These are phyloP conservation scores for Bettongia penicillata DNA, from an alignment of 2,113 vertebrate genomes.

Conservation along the genomic window DNA sequence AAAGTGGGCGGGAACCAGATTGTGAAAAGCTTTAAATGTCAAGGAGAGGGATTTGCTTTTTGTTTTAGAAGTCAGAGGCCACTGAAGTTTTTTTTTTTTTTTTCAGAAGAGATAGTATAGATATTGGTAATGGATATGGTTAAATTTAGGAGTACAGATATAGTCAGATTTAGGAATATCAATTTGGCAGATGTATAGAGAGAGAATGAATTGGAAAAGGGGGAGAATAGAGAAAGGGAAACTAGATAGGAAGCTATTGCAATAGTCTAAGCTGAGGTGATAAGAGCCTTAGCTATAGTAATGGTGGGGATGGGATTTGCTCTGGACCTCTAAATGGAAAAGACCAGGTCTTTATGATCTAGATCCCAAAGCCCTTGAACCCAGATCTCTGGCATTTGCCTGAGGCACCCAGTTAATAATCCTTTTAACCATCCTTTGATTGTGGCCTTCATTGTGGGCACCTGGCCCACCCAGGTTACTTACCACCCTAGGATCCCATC, in stretches of 20 bases:
- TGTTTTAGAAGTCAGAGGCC: constrained; percentile 1
- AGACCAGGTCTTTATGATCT: no score
- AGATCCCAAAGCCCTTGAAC: no score
- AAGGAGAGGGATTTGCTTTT: background rate
- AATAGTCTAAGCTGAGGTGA: background rate
- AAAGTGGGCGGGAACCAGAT: background rate
- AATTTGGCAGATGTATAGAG: constrained; percentile 2
- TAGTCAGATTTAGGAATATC: background rate
- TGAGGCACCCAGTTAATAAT: no score
- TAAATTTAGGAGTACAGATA: no score
- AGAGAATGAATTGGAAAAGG: background rate
- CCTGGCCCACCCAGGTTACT: no score
- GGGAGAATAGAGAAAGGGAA: background rate
- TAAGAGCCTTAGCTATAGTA: background rate
- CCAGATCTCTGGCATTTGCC: no score
- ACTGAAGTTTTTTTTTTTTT: background rate
- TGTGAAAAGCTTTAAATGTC: background rate
- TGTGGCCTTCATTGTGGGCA: no score
- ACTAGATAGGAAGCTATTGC: background rate
- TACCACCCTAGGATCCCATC: no score
- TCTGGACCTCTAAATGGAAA: no score
- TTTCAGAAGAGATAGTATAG: background rate
- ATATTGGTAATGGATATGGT: no score
- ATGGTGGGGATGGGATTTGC: no score
- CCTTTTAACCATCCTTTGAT: no score